A percentile compares a stretch with the other conserved stretches of the same genome.
Evolutionary conservation across 2,113 vertebrate species (phyloP).

Genomic region (Dinomys branickii): DNA sequence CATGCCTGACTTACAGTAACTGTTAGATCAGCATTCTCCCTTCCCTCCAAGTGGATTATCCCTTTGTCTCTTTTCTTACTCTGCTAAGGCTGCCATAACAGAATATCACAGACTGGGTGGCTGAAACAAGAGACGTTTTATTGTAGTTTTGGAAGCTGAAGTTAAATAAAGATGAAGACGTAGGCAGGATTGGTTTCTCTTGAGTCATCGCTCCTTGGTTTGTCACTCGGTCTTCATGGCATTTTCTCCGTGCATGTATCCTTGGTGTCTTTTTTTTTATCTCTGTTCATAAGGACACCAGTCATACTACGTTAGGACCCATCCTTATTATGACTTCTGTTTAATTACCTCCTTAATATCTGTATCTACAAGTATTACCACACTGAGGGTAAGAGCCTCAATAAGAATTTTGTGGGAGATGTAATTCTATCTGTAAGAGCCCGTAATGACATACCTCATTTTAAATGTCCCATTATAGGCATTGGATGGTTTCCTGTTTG

Average conservation of each 20-base stretch:
- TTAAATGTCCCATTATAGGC: slow-evolving; percentile 86
- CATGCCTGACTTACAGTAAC: background rate
- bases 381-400: background rate
- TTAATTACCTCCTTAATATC: background rate
- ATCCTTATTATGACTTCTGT: background rate
- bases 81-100: background rate
- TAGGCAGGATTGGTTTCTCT: background rate
- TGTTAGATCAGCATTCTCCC: background rate
- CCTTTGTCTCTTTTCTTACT: background rate
- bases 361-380: background rate
- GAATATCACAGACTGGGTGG: background rate
- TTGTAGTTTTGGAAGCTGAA: background rate
- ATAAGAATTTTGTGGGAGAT: background rate
- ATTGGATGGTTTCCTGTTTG: slow-evolving; percentile 97
- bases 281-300: background rate
- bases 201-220: background rate
- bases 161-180: background rate
- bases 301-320: background rate
- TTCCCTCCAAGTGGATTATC: background rate
- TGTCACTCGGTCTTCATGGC: background rate
- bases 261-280: background rate
- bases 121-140: background rate
- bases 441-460: slow-evolving; percentile 14
- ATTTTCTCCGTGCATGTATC: background rate
- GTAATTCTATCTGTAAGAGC: background rate